Evolutionary conservation across 1,140 invertebrate genomes (phyloP), one percentile per base, ranked within the genome.

Genomic region (Sinella curviseta): DNA sequence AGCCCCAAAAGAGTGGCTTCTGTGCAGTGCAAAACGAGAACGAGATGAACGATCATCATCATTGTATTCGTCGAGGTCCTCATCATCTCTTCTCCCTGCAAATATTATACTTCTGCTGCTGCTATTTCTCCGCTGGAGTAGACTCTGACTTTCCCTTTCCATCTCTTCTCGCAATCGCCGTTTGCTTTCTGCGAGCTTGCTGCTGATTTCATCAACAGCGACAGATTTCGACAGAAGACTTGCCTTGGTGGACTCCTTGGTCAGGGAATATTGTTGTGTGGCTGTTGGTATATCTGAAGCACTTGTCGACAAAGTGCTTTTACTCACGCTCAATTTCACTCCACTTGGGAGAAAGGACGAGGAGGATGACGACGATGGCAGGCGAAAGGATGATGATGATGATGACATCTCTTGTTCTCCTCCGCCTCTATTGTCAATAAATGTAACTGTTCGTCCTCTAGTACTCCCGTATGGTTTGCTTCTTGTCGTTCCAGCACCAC

Each of bases 1-100:
- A 1, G 82, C 82, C 16, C 83, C 83, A 75, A 83, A 81, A 24
- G 82, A 81, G 16, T 78, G 55, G 57, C 67, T 74, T 34, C 80
- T 74, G 34, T 80, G 35, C 30, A 82, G 35, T 2, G 67, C 8
- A 75, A 31, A 26, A n/a, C 48, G 33, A 17, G 54, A 70, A 33
- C 39, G 54, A 78, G 36, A 26, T 31, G 16, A 16, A 4, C 8
- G 12, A 4, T 24, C 55, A 17, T 60, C 55, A 24, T n/a, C 55
- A 24, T 60, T 24, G 14, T 60, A 12, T 17, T 60, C 55, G 24
- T 60, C n/a, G n/a, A n/a, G n/a, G n/a, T n/a, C n/a, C n/a, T 48
- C 48, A 57, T 26, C 24, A 39, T 28, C 20, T 65, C 24, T 57
- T 35, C 17, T 36, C 26, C 57, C 77, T 36, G 33, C 16, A 34